phyloP scores from a whole-genome alignment of 2,888 invertebrate species.

The Melinaea marsaeus region DNA sequence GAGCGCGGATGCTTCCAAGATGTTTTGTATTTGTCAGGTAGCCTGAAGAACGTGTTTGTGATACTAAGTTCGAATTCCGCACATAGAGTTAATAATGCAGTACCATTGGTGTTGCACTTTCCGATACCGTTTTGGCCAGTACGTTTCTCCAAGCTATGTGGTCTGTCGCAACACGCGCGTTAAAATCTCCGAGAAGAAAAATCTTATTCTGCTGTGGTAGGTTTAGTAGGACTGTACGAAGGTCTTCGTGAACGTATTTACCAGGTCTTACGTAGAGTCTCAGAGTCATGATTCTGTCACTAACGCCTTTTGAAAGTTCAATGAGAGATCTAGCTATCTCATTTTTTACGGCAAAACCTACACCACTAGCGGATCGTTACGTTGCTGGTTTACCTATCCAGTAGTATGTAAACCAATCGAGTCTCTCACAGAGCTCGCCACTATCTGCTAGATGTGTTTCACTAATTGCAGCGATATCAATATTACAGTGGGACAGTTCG shows the following conservation, averaged over 20 bases:
- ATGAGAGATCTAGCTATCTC: conserved; percentile 11
- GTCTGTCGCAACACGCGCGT: conserved; percentile 11
- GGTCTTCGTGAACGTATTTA: conserved; percentile 19
- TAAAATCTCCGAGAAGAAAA: conserved; percentile 11
- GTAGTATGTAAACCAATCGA: conserved; percentile 16
- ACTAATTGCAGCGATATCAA: conserved; percentile 21
- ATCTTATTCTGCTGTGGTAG: conserved; percentile 1
- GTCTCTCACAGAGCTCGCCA: conserved; percentile 15
- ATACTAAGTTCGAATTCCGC: conserved; percentile 6
- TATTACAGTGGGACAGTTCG: conserved; percentile 2
- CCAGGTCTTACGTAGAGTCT: conserved; percentile 4
- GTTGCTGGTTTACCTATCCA: conserved; percentile 7
- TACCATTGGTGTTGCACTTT: conserved; percentile 29
- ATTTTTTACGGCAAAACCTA: conserved; percentile 16
- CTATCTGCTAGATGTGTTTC: conserved; percentile 18
- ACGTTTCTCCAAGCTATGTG: conserved; percentile 21
- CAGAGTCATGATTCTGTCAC: conserved; percentile 22
- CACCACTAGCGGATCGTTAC: conserved; percentile 10
- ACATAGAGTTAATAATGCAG: conserved; percentile 20
- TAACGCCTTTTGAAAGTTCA: conserved; percentile 23
- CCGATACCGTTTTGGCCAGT: conserved; percentile 28
- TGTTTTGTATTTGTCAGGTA: conserved; percentile 7
- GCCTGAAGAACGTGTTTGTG: conserved; percentile 4
- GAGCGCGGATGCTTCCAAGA: conserved; percentile 19
- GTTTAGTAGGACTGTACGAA: not conserved